Base-by-base conservation (phyloP, 2,113 vertebrate genomes). In the Melanostigma gelatinosum region DNA sequence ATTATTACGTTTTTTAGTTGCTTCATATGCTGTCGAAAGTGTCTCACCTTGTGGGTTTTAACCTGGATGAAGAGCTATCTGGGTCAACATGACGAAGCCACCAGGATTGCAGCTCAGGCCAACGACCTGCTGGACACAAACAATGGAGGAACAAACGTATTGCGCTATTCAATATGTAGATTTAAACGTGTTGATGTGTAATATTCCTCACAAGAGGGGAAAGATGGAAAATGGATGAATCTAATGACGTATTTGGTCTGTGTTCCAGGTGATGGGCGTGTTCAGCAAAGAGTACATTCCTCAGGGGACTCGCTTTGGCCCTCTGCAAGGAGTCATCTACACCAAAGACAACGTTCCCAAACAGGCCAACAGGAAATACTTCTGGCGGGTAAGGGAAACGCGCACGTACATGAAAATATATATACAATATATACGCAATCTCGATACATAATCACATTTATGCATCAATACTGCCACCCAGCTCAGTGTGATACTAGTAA, bases 241-340 rank as follows among this genome's bases (percentile, higher is more conserved):
- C 6, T 63, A 44, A 77, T 4, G 1, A 20, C 58, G 24, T 8
- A 1, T 76, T 72, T 44, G 34, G 9, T 74, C 20, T 90, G 29
- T 83, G 72, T 82, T 84, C 24, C 87, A 95, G 95, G 94, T 96
- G 54, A 92, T 71, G 1, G 95, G 94, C 0, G 95, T 96, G 61
- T 94, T 95, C 87, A 96, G 95, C 82, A 95, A 94, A 80, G 94
- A 95, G 75, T 95, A 95, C 86, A 95, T 96, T 22, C 96, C 95
- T 27, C 93, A 93, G 74, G 94, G 95, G 16, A 96, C 95, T 8
- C 90, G 93, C 36, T 96, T 96, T 0, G 95, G 95, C 1, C 94
- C 95, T 29, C 88, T 96, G 50, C 90, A 93, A 48, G 95, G 95
- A 32, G 90, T 94, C 40, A 77, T 94, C 80, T 96, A 95, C 87